Percentiles rank a stretch among this genome's conserved stretches.
phyloP scores from a whole-genome alignment of 2,113 vertebrate species.

The Smithornis capensis region DNA sequence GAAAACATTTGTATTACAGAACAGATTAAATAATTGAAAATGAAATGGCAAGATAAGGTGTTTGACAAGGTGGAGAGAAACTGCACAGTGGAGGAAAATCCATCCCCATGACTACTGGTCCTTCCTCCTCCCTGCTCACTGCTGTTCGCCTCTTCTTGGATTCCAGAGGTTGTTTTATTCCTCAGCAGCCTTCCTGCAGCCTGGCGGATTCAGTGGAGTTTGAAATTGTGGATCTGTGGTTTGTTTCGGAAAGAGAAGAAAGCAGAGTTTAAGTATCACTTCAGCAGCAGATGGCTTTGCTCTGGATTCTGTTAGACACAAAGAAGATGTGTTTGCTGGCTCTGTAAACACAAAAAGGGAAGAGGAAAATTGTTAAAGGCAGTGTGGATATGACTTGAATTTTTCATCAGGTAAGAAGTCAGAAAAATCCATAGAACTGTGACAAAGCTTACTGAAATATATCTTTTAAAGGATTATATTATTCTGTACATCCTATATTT shows the following conservation, averaged over 20 bases:
- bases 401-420: constrained; percentile 68
- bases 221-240: background rate
- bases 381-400: constrained; percentile 22
- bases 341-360: constrained; percentile 15
- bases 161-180: constrained; percentile 53
- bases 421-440: background rate
- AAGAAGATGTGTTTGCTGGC: constrained; percentile 13
- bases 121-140: constrained; percentile 63
- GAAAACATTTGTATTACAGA: constrained; percentile 17
- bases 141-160: background rate
- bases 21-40: constrained; percentile 48
- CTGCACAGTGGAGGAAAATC: background rate
- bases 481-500: background rate
- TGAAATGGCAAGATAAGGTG: constrained; percentile 30
- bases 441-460: background rate
- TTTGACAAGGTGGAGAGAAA: constrained; percentile 25
- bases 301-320: background rate
- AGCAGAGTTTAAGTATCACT: background rate
- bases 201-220: background rate
- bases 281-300: background rate
- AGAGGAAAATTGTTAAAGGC: constrained; percentile 19
- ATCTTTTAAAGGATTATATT: constrained; percentile 4
- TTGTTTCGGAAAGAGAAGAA: constrained; percentile 25
- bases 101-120: constrained; percentile 57
- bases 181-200: constrained; percentile 14